A percentile compares a stretch with the other conserved stretches of the same genome.
Evolutionary conservation across 2,888 invertebrate species (phyloP).

Genomic region (Clostera curtula): DNA sequence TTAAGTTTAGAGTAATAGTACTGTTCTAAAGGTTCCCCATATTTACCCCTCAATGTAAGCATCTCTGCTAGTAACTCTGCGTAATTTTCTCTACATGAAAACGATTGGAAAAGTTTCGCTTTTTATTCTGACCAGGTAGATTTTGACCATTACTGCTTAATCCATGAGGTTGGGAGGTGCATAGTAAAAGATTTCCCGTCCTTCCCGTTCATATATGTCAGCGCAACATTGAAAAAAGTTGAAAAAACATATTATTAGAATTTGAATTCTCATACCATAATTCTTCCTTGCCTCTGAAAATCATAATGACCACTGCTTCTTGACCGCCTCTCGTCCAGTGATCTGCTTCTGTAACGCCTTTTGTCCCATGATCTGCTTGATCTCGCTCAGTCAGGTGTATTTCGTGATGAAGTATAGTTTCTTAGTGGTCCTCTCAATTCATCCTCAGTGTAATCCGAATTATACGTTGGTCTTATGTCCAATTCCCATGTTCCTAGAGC

Average conservation of each 20-base stretch:
- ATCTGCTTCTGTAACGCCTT: slow-evolving; percentile 3
- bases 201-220: not conserved
- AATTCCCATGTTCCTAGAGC: too few relatives aligned
- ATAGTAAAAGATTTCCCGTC: not conserved
- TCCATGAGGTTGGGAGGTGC: not conserved
- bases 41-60: not conserved
- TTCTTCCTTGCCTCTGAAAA: too few relatives aligned
- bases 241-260: too few relatives aligned
- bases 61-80: not conserved
- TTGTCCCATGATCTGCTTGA: too few relatives aligned
- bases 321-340: not conserved
- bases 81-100: not conserved
- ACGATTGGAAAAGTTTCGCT: not conserved
- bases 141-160: not conserved
- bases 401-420: too few relatives aligned
- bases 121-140: not conserved
- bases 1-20: not conserved
- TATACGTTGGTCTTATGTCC: too few relatives aligned
- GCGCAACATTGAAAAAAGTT: too few relatives aligned
- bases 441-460: too few relatives aligned
- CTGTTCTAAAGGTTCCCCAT: not conserved
- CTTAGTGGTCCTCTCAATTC: too few relatives aligned
- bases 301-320: too few relatives aligned
- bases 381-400: too few relatives aligned
- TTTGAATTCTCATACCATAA: too few relatives aligned